phyloP scores from a whole-genome alignment of 2,113 vertebrate species.

The Apeltes quadracus region DNA sequence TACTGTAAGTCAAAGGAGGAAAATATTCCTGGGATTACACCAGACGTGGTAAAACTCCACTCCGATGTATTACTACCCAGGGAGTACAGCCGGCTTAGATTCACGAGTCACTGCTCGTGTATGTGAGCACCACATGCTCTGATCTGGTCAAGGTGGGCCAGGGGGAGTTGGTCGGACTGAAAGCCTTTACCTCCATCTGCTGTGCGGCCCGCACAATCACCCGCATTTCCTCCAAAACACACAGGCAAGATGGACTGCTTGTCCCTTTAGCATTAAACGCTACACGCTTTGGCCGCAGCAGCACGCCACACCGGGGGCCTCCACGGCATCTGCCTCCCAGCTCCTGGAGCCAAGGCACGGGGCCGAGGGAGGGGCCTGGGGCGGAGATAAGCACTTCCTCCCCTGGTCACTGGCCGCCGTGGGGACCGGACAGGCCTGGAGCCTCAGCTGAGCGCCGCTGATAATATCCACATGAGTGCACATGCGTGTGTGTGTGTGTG shows the following conservation, averaged over 20 bases:
- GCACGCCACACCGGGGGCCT: slow-evolving; percentile 66
- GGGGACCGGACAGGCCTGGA: slow-evolving; percentile 72
- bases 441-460: slow-evolving; percentile 80
- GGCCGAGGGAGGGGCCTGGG: slow-evolving; percentile 71
- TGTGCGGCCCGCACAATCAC: slow-evolving; percentile 59
- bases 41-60: slow-evolving; percentile 37
- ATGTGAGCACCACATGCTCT: slow-evolving; percentile 54
- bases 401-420: slow-evolving; percentile 62
- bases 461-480: slow-evolving; percentile 80
- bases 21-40: slow-evolving; percentile 18
- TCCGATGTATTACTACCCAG: slow-evolving; percentile 37
- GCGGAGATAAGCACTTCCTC: slow-evolving; percentile 74
- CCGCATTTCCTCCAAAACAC: slow-evolving; percentile 53
- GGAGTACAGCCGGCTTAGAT: slow-evolving; percentile 25
- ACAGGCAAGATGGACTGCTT: slow-evolving; percentile 48
- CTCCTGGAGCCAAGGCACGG: slow-evolving; percentile 73
- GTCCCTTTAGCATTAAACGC: slow-evolving; percentile 70
- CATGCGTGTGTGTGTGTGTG: slow-evolving; percentile 33
- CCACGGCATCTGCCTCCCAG: slow-evolving; percentile 81
- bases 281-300: slow-evolving; percentile 69
- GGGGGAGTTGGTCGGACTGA: slow-evolving; percentile 57
- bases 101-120: background rate
- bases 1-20: slow-evolving; percentile 10
- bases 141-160: slow-evolving; percentile 62
- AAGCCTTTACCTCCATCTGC: slow-evolving; percentile 76